A percentile compares a stretch with the other conserved stretches of the same genome.
phyloP scores from a whole-genome alignment of 2,888 invertebrate species.

The Tenthredo livida region DNA sequence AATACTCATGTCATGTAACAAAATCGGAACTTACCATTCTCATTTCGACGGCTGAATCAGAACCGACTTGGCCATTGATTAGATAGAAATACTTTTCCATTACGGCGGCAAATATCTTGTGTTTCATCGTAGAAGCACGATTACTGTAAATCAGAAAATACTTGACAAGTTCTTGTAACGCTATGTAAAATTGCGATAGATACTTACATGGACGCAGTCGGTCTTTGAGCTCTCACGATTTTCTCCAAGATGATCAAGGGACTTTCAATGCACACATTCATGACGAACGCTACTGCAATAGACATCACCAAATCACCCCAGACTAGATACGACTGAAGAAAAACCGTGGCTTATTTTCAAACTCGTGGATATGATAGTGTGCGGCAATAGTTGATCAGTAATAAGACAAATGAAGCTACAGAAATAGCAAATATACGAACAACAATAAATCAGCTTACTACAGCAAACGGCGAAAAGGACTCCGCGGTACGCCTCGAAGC shows the following conservation, averaged over 20 bases:
- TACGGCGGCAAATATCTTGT: background rate
- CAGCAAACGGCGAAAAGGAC: constrained; percentile 70
- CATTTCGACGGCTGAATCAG: background rate
- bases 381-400: background rate
- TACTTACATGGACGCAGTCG: background rate
- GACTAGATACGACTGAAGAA: background rate
- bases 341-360: background rate
- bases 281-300: constrained; percentile 49
- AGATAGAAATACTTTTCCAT: background rate
- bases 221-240: background rate
- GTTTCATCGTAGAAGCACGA: background rate
- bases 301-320: constrained; percentile 53
- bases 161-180: background rate
- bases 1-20: background rate
- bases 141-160: background rate
- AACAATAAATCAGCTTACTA: constrained; percentile 62
- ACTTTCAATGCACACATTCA: constrained; percentile 56
- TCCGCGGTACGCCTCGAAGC: constrained; percentile 67
- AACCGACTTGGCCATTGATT: background rate
- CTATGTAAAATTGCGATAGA: background rate
- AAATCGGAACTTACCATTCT: background rate
- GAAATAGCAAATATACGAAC: background rate
- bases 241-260: constrained; percentile 57
- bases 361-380: background rate
- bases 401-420: background rate